Conservation (phyloP, 2,113 vertebrate genomes). For the Campylomormyrus tamandua region DNA sequence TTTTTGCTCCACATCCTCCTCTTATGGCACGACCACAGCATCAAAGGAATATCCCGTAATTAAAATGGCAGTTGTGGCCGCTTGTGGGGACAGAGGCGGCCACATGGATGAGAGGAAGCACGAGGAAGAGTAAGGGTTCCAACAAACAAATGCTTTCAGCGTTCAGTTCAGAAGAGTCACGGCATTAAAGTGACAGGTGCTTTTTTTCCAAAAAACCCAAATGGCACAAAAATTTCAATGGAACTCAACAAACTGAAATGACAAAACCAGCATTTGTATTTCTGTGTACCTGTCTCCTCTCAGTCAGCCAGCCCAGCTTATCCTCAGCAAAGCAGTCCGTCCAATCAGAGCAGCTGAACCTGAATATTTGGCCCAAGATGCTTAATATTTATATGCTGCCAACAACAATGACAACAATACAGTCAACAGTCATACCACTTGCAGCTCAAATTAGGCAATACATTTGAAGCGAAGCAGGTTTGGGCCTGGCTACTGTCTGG, state of each 20-base stretch:
- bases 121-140: neutral
- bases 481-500: too few relatives aligned
- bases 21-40: neutral
- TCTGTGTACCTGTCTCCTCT: neutral
- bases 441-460: too few relatives aligned
- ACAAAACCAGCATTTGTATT: neutral
- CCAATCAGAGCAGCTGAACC: neutral
- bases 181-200: neutral
- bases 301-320: neutral
- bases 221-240: neutral
- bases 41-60: neutral
- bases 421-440: too few relatives aligned
- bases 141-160: neutral
- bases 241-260: neutral
- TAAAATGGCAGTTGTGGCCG: neutral
- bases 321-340: neutral
- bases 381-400: neutral
- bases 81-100: neutral
- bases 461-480: too few relatives aligned
- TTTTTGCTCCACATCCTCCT: neutral
- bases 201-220: neutral
- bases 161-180: neutral
- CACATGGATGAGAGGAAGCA: neutral
- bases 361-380: neutral
- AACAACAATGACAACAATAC: neutral